Conservation (phyloP, 2,113 vertebrate species). For the Pithys albifrons region DNA sequence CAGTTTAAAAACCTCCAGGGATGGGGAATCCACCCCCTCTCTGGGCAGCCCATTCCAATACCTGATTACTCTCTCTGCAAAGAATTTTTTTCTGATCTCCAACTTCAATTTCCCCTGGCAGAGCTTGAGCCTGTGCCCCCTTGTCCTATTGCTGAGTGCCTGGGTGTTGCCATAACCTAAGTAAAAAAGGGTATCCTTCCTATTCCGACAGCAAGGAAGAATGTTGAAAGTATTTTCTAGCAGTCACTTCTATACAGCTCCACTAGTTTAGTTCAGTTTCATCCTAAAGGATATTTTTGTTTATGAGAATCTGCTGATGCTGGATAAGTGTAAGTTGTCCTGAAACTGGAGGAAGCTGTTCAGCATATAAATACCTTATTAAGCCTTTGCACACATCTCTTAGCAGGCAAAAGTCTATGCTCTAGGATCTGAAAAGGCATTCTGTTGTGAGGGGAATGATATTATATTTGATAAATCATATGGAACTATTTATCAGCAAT, state of each 20-base stretch:
- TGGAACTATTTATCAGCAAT: conserved; percentile 76
- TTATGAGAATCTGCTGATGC: background rate
- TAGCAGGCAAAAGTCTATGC: conserved; percentile 5
- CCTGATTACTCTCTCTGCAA: too few species aligned
- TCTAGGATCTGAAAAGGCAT: conserved; percentile 17
- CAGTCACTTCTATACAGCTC: background rate
- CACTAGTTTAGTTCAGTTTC: background rate
- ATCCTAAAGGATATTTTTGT: background rate
- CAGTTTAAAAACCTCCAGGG: too few species aligned
- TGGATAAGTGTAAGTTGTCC: background rate
- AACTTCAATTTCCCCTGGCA: too few species aligned
- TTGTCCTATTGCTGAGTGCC: too few species aligned
- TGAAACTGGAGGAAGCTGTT: background rate
- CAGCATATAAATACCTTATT: background rate
- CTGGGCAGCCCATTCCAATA: too few species aligned
- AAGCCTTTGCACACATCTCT: conserved; percentile 13
- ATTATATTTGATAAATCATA: conserved; percentile 72
- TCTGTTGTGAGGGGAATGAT: conserved; percentile 48
- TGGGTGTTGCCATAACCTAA: background rate
- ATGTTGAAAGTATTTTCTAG: background rate
- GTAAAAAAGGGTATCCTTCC: background rate
- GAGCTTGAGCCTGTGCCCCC: too few species aligned
- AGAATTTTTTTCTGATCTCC: too few species aligned
- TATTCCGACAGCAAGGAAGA: background rate
- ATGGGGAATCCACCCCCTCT: too few species aligned